Percentiles rank a stretch among this genome's conserved stretches.
phyloP scores from a whole-genome alignment of 1,140 invertebrate genomes.

The Zaprionus taronus region DNA sequence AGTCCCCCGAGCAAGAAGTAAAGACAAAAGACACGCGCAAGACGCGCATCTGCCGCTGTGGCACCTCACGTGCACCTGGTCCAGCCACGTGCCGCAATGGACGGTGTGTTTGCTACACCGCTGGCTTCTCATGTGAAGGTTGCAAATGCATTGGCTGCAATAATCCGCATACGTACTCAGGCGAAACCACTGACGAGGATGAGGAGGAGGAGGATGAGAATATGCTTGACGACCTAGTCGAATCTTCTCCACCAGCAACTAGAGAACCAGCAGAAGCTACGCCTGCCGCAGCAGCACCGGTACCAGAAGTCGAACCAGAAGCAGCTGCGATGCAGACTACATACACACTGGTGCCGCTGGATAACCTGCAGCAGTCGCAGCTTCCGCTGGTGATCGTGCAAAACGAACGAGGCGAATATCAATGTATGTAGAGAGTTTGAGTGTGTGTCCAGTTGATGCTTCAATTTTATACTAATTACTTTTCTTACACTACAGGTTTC shows the following conservation, averaged over 20 bases:
- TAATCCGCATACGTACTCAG: slow-evolving; percentile 52
- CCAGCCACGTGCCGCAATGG: slow-evolving; percentile 55
- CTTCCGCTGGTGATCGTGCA: slow-evolving; percentile 64
- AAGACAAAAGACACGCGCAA: slow-evolving; percentile 15
- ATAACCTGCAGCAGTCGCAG: slow-evolving; percentile 41
- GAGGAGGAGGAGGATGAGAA: slow-evolving; percentile 14
- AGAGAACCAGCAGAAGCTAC: neutral
- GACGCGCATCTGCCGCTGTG: slow-evolving; percentile 55
- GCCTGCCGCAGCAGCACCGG: neutral
- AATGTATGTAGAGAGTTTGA: slow-evolving; percentile 50
- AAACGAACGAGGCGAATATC: slow-evolving; percentile 69
- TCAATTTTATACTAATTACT: neutral
- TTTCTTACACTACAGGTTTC: slow-evolving; percentile 39
- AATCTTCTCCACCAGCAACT: neutral
- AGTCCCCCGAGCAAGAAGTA: neutral
- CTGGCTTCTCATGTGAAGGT: slow-evolving; percentile 35
- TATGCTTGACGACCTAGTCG: neutral
- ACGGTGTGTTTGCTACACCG: slow-evolving; percentile 56
- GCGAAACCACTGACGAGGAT: slow-evolving; percentile 31
- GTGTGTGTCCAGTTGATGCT: neutral
- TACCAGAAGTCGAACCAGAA: neutral
- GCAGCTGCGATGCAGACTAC: neutral
- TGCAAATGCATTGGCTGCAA: slow-evolving; percentile 63
- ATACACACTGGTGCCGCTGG: slow-evolving; percentile 44
- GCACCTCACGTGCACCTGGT: slow-evolving; percentile 45